Evolutionary conservation across 2,888 invertebrate species (phyloP), one percentile per base, ranked within the genome.

Genomic region (Eumacrocentrus americanus): DNA sequence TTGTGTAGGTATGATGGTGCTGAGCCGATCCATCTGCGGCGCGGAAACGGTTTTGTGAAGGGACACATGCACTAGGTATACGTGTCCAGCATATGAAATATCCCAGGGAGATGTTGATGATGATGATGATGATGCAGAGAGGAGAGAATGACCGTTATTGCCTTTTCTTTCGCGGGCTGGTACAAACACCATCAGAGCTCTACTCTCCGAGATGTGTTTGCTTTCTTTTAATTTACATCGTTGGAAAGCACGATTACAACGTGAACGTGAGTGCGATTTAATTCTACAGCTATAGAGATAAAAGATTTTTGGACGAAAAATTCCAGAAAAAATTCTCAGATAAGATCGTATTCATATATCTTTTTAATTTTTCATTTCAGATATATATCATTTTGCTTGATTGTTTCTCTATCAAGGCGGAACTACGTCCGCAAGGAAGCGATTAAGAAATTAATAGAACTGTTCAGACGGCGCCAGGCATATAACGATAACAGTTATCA

Each of bases 401-500:
- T 35, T 11, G 35, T n/a, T 20, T n/a, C 7, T 22, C 6, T 37
- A 25, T 40, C n/a, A 46, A 47, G 42, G 35, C 59, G 54, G 47
- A 53, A 22, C 9, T 22, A 37, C 34, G 58, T 60, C 44, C 53
- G 63, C 57, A 54, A 60, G 66, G 66, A 70, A 64, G 56, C 53
- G 64, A 70, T 68, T 66, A 65, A 67, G 62, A 64, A 73, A 74
- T 74, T 71, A 74, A 72, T 73, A 67, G 62, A 70, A 69, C 65
- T 63, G 61, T 20, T 67, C 66, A 69, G 73, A 74, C 74, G 75
- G 76, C 76, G 75, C 75, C 76, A 69, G 63, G 60, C 57, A 18
- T 20, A n/a, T n/a, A 34, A 51, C 56, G 73, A 74, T 76, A 75
- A 72, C 69, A 59, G 62, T 74, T 74, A 76, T 75, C 75, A 52